Percentiles rank a stretch among this genome's conserved stretches.
These are phyloP conservation scores for Stenchaetothrips biformis DNA, from an alignment of 2,888 invertebrate species.

Conservation along the genomic window DNA sequence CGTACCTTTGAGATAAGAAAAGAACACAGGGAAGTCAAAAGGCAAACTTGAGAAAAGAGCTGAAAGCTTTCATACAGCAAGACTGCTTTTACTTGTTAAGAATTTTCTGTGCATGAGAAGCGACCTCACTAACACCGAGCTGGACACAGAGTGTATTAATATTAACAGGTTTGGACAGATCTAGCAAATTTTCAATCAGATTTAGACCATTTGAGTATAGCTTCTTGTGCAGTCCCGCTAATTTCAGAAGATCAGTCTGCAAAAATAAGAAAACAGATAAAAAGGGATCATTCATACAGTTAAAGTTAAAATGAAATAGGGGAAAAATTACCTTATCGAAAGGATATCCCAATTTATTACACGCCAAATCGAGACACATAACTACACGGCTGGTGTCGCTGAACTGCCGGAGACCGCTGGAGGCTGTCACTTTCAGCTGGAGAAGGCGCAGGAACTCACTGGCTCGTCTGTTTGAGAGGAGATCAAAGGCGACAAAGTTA, in stretches of 20 bases:
- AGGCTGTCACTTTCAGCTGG: neutral
- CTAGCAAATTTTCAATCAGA: neutral
- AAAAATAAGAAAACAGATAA: neutral
- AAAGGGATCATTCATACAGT: neutral
- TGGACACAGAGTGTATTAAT: neutral
- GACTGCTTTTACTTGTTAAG: neutral
- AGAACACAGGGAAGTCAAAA: neutral
- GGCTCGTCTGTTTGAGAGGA: neutral
- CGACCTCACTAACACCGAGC: constrained; percentile 12
- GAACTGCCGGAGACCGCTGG: neutral
- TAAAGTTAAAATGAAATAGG: neutral
- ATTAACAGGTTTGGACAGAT: neutral
- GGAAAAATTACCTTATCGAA: neutral
- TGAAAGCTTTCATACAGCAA: neutral
- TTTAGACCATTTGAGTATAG: neutral
- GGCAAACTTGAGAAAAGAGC: neutral
- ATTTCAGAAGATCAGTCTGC: neutral
- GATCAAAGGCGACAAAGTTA: neutral
- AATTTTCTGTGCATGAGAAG: neutral
- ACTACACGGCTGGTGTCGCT: neutral
- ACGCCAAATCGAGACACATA: neutral
- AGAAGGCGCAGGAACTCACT: neutral
- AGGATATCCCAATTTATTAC: neutral
- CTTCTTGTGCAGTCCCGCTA: neutral
- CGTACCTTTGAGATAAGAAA: neutral